Base-by-base conservation (phyloP, 1,140 invertebrate species). In the Andricus grossulariae region DNA sequence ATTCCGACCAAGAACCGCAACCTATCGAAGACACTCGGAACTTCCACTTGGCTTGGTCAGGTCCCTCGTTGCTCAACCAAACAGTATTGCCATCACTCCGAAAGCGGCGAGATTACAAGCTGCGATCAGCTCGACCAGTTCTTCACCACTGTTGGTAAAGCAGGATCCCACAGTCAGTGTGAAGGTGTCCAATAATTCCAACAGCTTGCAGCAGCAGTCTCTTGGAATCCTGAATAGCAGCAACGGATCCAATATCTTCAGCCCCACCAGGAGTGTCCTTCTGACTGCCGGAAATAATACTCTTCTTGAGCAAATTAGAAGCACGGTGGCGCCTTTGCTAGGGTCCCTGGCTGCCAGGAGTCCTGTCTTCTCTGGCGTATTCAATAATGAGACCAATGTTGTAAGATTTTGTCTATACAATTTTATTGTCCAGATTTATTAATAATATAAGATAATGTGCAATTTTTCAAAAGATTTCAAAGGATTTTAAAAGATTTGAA, bases 311-410 rank as follows among this genome's bases (percentile, higher is more conserved):
- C 88, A 91, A 71, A 78, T 91, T 2, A 81, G 89, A 15, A 91
- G 90, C 66, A 91, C 91, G 3, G 91, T 92, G 10, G 90, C 91
- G 32, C 91, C 91, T 21, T 80, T 91, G 25, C 82, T 91, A 7
- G 87, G 81, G 75, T 86, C 86, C 0, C 75, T 91, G 7, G 89
- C 87, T 16, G 83, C 85, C n/a, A 90, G 84, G 75, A 88, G 84
- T 11, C 87, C 90, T 0, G 79, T 89, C n/a, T 90, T 91, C 49
- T 78, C 86, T 12, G 84, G 83, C 25, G 72, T 85, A n/a, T 90
- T 89, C 72, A 88, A 80, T 49, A 89, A 88, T 73, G 76, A 70
- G n/a, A 77, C 88, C 32, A 87, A 88, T 57, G 87, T 74, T 70
- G 90, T 92, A 78, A 88, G 84, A 16, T 25, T 45, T 73, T 54